phyloP scores from a whole-genome alignment of 2,113 vertebrate genomes.

The Syngnathus scovelli region DNA sequence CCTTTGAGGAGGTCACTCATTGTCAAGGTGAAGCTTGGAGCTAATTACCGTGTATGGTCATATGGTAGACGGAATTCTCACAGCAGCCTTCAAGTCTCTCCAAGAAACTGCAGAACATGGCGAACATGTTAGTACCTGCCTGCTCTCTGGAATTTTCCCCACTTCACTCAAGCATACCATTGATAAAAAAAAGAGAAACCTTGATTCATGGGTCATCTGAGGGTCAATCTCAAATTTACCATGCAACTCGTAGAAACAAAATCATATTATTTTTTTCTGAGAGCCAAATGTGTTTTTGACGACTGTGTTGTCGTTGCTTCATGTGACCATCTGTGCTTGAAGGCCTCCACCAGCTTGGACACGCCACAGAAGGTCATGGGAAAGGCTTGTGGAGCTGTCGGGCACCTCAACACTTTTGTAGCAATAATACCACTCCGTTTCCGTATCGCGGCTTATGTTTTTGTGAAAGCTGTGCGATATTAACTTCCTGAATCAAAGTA shows the following conservation, averaged over 20 bases:
- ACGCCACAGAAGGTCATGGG: conserved; percentile 80
- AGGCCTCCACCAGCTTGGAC: conserved; percentile 83
- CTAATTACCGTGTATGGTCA: conserved; percentile 82
- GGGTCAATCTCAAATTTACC: too few relatives aligned
- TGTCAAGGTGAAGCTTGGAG: neutral
- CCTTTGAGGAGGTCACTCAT: neutral
- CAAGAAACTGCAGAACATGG: conserved; percentile 86
- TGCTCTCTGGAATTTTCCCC: too few relatives aligned
- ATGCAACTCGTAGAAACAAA: too few relatives aligned
- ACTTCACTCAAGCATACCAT: too few relatives aligned
- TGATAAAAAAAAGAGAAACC: too few relatives aligned
- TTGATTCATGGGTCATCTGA: too few relatives aligned
- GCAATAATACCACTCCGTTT: conserved; percentile 74
- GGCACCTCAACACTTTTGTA: conserved; percentile 78
- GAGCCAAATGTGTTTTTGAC: too few relatives aligned
- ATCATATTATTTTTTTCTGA: too few relatives aligned
- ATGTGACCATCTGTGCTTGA: conserved; percentile 79
- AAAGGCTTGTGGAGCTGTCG: conserved; percentile 76
- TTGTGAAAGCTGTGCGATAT: conserved; percentile 80
- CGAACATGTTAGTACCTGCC: conserved; percentile 67
- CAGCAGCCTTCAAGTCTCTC: conserved; percentile 82
- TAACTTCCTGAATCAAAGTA: conserved; percentile 72
- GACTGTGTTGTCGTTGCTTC: neutral
- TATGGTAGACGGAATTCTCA: conserved; percentile 73
- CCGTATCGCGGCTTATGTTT: conserved; percentile 62